Evolutionary conservation across 2,797 vertebrate species (phyloP).

Genomic region (Anguilla obscura): DNA sequence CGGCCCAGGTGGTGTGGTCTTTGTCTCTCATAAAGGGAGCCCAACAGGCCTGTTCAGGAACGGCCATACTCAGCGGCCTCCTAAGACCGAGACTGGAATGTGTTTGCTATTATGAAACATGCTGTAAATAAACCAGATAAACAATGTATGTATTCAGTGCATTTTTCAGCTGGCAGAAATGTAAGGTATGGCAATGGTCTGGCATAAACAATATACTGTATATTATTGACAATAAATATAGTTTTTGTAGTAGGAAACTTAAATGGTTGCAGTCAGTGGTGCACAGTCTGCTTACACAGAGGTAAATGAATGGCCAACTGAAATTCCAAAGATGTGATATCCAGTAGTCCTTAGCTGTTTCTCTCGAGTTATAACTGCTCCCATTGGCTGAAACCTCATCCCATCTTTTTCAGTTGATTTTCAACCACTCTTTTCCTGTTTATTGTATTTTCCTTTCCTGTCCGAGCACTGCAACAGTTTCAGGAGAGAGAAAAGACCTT

Average conservation of each 20-base stretch:
- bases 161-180: not conserved
- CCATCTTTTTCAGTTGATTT: not conserved
- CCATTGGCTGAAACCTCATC: not conserved
- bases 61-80: not conserved
- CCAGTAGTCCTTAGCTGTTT: not conserved
- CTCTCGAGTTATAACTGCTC: not conserved
- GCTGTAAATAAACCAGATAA: not conserved
- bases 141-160: not conserved
- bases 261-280: too few species aligned
- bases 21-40: not conserved
- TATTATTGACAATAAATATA: not conserved
- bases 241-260: not conserved
- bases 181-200: not conserved
- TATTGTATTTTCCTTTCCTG: not conserved
- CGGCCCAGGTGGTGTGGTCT: not conserved
- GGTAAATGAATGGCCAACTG: not conserved
- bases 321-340: too few species aligned
- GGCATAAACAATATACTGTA: not conserved
- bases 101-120: slow-evolving; percentile 2
- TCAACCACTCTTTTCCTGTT: not conserved
- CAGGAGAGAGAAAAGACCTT: too few species aligned
- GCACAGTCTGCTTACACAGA: not conserved
- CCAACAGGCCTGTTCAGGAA: not conserved
- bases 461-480: not conserved
- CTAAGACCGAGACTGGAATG: not conserved